Conservation (phyloP, 37 sponge, comb jelly and placozoan genomes). For the Amphimedon queenslandica region DNA sequence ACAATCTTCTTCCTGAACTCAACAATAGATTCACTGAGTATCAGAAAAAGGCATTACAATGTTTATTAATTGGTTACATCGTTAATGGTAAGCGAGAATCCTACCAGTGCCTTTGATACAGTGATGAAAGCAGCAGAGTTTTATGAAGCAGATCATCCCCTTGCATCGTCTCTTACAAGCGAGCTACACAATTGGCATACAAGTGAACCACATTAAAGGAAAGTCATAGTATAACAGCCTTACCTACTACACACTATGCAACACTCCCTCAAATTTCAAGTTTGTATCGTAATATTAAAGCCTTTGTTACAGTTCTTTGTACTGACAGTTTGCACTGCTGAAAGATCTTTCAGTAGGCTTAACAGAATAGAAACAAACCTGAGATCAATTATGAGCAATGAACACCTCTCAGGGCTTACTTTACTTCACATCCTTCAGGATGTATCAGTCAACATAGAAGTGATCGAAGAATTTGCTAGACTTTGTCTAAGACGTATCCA, state of each 20-base stretch:
- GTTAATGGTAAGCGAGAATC: neutral
- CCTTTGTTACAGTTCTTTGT: slow-evolving; percentile 17
- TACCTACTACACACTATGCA: slow-evolving; percentile 12
- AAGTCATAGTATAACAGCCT: neutral
- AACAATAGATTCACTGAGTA: slow-evolving; percentile 18
- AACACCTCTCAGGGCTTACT: slow-evolving; percentile 5
- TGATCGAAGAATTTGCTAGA: slow-evolving; percentile 30
- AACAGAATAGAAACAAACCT: neutral
- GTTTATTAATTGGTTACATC: slow-evolving; percentile 14
- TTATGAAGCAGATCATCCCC: slow-evolving; percentile 8
- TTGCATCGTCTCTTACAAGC: neutral
- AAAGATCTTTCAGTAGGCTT: neutral
- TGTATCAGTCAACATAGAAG: slow-evolving; percentile 8
- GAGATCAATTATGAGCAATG: slow-evolving; percentile 23
- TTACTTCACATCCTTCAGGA: slow-evolving; percentile 17
- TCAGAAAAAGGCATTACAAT: slow-evolving; percentile 18
- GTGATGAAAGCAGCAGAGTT: neutral
- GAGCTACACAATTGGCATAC: slow-evolving; percentile 19
- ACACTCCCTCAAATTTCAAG: slow-evolving; percentile 15
- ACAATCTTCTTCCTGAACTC: slow-evolving; percentile 28
- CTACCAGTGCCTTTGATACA: neutral
- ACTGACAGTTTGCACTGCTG: slow-evolving; percentile 1
- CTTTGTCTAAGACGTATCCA: slow-evolving; percentile 13
- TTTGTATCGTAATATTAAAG: slow-evolving; percentile 15
- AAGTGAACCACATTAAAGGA: slow-evolving; percentile 7